Base-by-base conservation (phyloP, 2,113 vertebrate species). In the Mastomys coucha region DNA sequence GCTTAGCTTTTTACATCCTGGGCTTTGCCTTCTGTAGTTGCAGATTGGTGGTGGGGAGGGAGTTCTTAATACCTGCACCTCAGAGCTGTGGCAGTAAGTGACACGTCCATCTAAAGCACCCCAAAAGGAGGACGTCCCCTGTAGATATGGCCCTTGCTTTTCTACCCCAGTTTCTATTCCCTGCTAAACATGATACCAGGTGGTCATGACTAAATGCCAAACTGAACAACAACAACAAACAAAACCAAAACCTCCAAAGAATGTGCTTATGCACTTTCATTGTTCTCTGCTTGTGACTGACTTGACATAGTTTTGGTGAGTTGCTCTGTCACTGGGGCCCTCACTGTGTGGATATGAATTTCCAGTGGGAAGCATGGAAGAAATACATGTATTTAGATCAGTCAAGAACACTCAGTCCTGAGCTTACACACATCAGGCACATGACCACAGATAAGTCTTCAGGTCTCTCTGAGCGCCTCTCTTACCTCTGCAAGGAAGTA, bases 1-100 rank as follows among this genome's bases (percentile, higher is more conserved):
- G 85, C 10, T 42, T 4, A 86, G 77, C 60, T 84, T 1, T 69
- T 73, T 78, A 70, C 58, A 19, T 17, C 45, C 36, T 12, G 7
- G 88, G 19, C 49, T 75, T 93, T 42, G 14, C 51, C 84, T 84
- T 93, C 56, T 92, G 72, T 85, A 65, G n/a, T 67, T 70, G 67
- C 63, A 92, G 51, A 77, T 58, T 67, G 69, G 36, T 42, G 42
- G 20, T 70, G 69, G 69, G 33, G 69, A 36, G 69, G 33, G 33
- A 36, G 28, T 24, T 36, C 24, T 33, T 88, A 53, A 56, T n/a
- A 17, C 33, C 33, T 12, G 12, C 2, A 56, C 19, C 33, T 80
- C 49, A 7, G 28, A 76, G 33, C 2, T 65, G 2, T 75, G 56
- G 14, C 10, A 33, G 26, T 45, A 45, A 78, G 51, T 24, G 63